phyloP scores from a whole-genome alignment of 1,140 invertebrate species.

The Penaeus indicus region DNA sequence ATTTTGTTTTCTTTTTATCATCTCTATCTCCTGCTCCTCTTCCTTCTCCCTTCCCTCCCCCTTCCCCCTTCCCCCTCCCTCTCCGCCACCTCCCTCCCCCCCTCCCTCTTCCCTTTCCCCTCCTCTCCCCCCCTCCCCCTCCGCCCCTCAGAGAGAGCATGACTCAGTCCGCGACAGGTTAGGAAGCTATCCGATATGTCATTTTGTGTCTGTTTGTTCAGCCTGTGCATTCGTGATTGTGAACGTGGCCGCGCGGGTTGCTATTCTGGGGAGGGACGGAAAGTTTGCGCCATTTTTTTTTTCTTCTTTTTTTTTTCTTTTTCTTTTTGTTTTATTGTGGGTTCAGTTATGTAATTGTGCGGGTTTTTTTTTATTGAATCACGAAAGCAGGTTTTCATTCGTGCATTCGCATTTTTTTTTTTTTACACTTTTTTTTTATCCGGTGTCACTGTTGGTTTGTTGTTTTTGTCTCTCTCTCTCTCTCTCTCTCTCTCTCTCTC shows the following conservation, averaged over 20 bases:
- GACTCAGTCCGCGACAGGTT: neutral
- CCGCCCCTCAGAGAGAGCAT: neutral
- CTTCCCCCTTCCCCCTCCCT: neutral
- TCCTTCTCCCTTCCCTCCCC: neutral
- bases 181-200: neutral
- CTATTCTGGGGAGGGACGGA: neutral
- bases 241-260: neutral
- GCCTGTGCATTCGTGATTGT: neutral
- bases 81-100: neutral
- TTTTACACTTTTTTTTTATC: no score
- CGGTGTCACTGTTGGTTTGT: no score
- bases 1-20: no score
- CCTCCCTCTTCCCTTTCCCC: neutral
- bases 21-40: neutral
- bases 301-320: neutral
- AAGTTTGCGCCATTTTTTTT: neutral
- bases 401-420: no score
- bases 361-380: neutral
- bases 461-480: no score
- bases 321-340: neutral
- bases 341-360: neutral
- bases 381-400: no score
- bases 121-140: no score
- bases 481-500: no score
- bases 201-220: constrained; percentile 3